These are phyloP conservation scores for Buceros bicornis DNA, from an alignment of 2,797 vertebrate species.

Conservation along the genomic window DNA sequence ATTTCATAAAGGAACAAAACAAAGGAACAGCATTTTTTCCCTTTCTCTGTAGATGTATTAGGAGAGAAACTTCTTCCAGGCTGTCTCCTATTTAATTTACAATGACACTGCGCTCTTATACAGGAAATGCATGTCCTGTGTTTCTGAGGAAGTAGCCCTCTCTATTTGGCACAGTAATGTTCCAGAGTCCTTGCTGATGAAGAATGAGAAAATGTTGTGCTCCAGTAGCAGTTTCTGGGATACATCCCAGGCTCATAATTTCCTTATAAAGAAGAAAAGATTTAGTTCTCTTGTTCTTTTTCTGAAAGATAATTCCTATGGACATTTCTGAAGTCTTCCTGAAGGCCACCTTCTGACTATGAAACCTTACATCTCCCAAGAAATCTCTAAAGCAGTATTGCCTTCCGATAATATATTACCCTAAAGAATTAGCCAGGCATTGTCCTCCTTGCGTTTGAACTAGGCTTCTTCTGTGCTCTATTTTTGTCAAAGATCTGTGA, in stretches of 20 bases:
- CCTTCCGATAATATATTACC: not conserved
- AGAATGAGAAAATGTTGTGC: not conserved
- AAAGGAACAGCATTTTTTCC: not conserved
- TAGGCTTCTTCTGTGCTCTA: not conserved
- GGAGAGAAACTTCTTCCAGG: not conserved
- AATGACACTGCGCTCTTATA: not conserved
- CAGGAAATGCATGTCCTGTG: not conserved
- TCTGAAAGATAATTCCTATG: not conserved
- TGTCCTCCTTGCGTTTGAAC: not conserved
- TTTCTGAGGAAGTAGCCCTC: not conserved
- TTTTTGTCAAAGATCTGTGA: not conserved
- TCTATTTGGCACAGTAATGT: rapidly evolving
- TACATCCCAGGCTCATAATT: not conserved
- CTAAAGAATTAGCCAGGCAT: not conserved
- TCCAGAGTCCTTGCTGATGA: not conserved
- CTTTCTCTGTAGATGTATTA: not conserved
- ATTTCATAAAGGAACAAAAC: not conserved
- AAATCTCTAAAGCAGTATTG: not conserved
- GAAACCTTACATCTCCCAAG: not conserved
- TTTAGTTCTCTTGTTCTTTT: not conserved
- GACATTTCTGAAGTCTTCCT: not conserved
- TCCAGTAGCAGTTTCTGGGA: not conserved
- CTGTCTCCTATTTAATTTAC: not conserved
- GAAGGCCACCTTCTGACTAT: not conserved
- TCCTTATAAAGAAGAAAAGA: not conserved